A percentile compares a stretch with the other conserved stretches of the same genome.
Conservation (phyloP, 1,140 invertebrate genomes). For the Linepithema humile region DNA sequence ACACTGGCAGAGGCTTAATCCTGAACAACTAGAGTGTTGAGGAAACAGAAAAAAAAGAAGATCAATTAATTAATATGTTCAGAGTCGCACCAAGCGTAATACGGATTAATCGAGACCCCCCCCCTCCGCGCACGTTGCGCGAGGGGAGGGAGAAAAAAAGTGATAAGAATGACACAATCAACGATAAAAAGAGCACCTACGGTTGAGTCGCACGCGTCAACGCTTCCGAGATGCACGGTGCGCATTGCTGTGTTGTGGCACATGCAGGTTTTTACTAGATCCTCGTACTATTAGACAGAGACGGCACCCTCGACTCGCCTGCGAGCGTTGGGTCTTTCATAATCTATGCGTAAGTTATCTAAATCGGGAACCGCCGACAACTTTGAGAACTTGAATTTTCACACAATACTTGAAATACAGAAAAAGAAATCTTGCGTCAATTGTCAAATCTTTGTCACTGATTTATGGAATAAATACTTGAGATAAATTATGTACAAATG, state of each 20-base stretch:
- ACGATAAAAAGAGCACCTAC: slow-evolving; percentile 61
- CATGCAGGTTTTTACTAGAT: slow-evolving; percentile 67
- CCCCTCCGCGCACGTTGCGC: slow-evolving; percentile 9
- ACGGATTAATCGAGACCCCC: slow-evolving; percentile 47
- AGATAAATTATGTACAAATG: not conserved
- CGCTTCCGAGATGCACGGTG: slow-evolving; percentile 73
- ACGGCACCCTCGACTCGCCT: slow-evolving; percentile 44
- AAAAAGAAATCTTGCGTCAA: not conserved
- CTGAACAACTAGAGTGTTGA: slow-evolving; percentile 95
- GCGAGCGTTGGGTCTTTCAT: slow-evolving; percentile 19
- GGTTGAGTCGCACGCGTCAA: slow-evolving; percentile 67
- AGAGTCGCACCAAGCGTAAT: slow-evolving; percentile 55
- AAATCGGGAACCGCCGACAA: not conserved
- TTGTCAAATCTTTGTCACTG: not conserved
- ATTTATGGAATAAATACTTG: not conserved
- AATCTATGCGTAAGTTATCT: slow-evolving; percentile 31
- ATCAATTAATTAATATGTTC: slow-evolving; percentile 83
- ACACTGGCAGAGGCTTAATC: slow-evolving; percentile 97
- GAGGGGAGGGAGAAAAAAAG: slow-evolving; percentile 16
- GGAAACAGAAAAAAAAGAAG: slow-evolving; percentile 86
- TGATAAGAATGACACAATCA: slow-evolving; percentile 45
- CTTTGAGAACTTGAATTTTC: not conserved
- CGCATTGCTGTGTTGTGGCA: slow-evolving; percentile 65
- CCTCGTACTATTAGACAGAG: slow-evolving; percentile 39
- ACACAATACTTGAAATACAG: not conserved